These are phyloP conservation scores for Timema podura DNA, from an alignment of 2,888 invertebrate genomes.

Conservation along the genomic window DNA sequence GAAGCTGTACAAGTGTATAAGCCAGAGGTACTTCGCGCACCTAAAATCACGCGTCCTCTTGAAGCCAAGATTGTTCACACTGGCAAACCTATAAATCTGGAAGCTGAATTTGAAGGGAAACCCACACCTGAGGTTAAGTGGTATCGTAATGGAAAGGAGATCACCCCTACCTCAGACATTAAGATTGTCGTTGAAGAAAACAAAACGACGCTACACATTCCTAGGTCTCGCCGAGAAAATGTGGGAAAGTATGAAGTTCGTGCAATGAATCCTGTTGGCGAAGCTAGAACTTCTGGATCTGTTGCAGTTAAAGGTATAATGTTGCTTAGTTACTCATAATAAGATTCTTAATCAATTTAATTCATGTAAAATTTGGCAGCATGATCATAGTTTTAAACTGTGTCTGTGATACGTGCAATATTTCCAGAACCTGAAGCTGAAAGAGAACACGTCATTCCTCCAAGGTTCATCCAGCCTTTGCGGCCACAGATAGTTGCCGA, in stretches of 20 bases:
- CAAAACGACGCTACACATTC: slow-evolving; percentile 61
- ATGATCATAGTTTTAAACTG: not conserved
- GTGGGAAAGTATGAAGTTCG: slow-evolving; percentile 85
- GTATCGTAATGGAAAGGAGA: slow-evolving; percentile 77
- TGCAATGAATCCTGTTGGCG: slow-evolving; percentile 71
- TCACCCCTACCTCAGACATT: slow-evolving; percentile 60
- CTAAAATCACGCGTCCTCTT: slow-evolving; percentile 73
- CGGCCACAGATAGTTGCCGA: slow-evolving; percentile 64
- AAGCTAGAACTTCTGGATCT: slow-evolving; percentile 76
- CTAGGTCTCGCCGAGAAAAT: slow-evolving; percentile 67
- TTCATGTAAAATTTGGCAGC: not conserved
- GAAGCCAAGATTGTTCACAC: slow-evolving; percentile 68
- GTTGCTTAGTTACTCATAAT: not conserved
- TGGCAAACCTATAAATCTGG: slow-evolving; percentile 63
- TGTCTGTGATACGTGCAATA: slow-evolving; percentile 10
- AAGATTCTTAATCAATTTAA: not conserved
- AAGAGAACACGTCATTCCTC: slow-evolving; percentile 59
- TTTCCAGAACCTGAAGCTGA: slow-evolving; percentile 35
- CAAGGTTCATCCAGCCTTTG: slow-evolving; percentile 67
- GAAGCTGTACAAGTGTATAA: slow-evolving; percentile 44
- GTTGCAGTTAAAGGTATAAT: slow-evolving; percentile 64
- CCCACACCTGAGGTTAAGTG: slow-evolving; percentile 75
- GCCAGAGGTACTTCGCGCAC: slow-evolving; percentile 57
- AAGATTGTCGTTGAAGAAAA: slow-evolving; percentile 57
- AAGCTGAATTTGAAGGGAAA: slow-evolving; percentile 67